These are phyloP conservation scores for Brachynemurus nebulosus DNA, from an alignment of 2,888 invertebrate genomes.

Conservation along the genomic window DNA sequence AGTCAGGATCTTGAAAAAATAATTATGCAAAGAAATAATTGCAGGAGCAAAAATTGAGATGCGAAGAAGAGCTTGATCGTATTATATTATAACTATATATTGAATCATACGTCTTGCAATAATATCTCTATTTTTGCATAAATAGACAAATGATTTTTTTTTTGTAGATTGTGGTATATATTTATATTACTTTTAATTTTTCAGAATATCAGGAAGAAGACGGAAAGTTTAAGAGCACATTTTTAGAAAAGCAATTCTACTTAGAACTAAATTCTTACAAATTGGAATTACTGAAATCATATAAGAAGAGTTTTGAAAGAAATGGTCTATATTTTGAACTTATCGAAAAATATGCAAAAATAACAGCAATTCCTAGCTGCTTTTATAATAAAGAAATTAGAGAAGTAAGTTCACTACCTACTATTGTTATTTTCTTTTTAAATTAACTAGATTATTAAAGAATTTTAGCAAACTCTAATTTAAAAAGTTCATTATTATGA, in stretches of 20 bases:
- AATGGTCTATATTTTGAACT: constrained; percentile 42
- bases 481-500: too few species aligned
- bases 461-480: too few species aligned
- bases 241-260: constrained; percentile 13
- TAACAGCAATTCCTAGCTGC: constrained; percentile 47
- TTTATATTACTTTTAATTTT: too few species aligned
- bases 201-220: constrained; percentile 6
- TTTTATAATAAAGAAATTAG: constrained; percentile 40
- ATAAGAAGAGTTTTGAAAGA: constrained; percentile 37
- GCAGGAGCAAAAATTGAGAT: too few species aligned
- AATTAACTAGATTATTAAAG: too few species aligned
- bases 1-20: too few species aligned
- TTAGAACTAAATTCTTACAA: constrained; percentile 30
- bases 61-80: too few species aligned
- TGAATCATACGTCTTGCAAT: too few species aligned
- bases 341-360: constrained; percentile 28
- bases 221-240: constrained; percentile 14
- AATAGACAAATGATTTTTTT: not conserved
- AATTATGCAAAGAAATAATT: too few species aligned
- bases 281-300: constrained; percentile 38
- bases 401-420: constrained; percentile 31
- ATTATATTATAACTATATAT: too few species aligned
- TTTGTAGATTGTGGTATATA: too few species aligned
- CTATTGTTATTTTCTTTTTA: not conserved
- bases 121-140: too few species aligned